Percentiles rank a stretch among this genome's conserved stretches.
Conservation (phyloP, 2,113 vertebrate genomes). For the Oryctolagus cuniculus region mOryCun1.1 NC_091433.1:172327001-172327500, state of each 20-base stretch:
- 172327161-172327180: too few species aligned
- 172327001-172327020: not conserved
- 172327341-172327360: not conserved
- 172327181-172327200: not conserved
- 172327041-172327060: not conserved
- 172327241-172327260: not conserved
- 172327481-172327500: slow-evolving; percentile 34
- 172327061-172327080: not conserved
- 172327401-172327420: slow-evolving; percentile 33
- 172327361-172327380: not conserved
- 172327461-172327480: not conserved
- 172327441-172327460: slow-evolving; percentile 18
- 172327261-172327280: not conserved
- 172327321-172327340: not conserved
- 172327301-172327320: not conserved
- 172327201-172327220: not conserved
- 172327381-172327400: not conserved
- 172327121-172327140: not conserved
- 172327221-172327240: not conserved
- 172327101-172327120: not conserved
- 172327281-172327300: not conserved
- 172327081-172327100: not conserved
- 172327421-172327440: not conserved
- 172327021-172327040: not conserved
- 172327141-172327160: not conserved